phyloP scores from a whole-genome alignment of 2,113 vertebrate genomes.

The Glaucidium brasilianum region DNA sequence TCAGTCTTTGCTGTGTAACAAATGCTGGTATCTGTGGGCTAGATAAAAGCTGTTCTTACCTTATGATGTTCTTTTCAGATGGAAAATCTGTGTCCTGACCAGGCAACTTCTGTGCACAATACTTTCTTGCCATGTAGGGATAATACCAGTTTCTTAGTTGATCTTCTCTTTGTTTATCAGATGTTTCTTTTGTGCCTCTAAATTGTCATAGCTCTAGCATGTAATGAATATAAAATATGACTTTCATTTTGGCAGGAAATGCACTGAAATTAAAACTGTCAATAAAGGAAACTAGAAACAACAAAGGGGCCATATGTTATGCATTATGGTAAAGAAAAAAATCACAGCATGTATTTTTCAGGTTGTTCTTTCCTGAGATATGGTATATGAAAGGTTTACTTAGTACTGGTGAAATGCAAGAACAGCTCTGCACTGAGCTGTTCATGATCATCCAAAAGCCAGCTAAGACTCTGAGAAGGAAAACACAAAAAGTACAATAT shows the following conservation, averaged over 20 bases:
- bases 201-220: neutral
- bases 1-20: neutral
- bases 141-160: neutral
- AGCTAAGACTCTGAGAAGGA: neutral
- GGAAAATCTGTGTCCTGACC: neutral
- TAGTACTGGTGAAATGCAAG: neutral
- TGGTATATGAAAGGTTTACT: neutral
- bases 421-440: neutral
- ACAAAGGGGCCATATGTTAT: rapidly evolving
- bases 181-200: neutral
- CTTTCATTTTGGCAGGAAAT: neutral
- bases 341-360: neutral
- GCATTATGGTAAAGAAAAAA: neutral
- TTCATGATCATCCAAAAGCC: neutral
- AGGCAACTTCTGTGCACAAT: neutral
- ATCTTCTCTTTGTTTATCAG: neutral
- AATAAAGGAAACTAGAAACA: neutral
- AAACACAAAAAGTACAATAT: neutral
- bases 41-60: neutral
- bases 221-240: neutral
- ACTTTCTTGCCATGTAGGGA: neutral
- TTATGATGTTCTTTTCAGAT: neutral
- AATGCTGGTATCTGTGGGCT: neutral
- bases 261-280: neutral
- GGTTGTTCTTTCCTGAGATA: neutral